Evolutionary conservation across 2,888 invertebrate species (phyloP).

Genomic region (Brenthis ino): DNA sequence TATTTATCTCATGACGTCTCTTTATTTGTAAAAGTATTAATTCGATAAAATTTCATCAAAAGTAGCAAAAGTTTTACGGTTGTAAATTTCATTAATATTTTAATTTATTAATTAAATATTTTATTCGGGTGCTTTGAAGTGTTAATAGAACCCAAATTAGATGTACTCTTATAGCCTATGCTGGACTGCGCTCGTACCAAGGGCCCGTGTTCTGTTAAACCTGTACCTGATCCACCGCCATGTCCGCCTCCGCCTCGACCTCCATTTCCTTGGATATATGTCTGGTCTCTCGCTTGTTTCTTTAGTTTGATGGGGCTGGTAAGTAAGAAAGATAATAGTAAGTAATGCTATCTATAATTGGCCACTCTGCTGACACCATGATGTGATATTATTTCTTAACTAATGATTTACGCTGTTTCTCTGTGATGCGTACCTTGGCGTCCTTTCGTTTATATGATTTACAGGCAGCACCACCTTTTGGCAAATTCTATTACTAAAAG

Average conservation of each 20-base stretch:
- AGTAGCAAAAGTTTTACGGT: no score
- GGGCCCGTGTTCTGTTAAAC: conserved; percentile 58
- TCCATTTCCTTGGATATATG: conserved; percentile 67
- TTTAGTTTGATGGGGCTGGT: conserved; percentile 63
- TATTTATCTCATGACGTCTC: not conserved
- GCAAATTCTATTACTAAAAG: no score
- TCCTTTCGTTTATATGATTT: no score
- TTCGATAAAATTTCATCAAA: no score
- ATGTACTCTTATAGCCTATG: conserved; percentile 61
- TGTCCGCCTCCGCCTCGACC: conserved; percentile 62
- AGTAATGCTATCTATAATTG: not conserved
- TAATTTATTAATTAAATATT: not conserved
- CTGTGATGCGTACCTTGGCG: no score
- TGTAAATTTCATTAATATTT: not conserved
- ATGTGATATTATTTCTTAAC: not conserved
- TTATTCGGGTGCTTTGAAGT: not conserved
- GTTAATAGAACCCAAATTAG: not conserved
- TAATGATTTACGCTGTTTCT: no score
- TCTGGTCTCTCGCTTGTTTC: conserved; percentile 53
- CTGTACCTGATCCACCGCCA: conserved; percentile 55
- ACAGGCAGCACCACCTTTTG: no score
- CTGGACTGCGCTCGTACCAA: conserved; percentile 57
- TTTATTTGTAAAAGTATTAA: not conserved
- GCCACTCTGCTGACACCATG: not conserved
- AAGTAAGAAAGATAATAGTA: conserved; percentile 41